A percentile compares a stretch with the other conserved stretches of the same genome.
phyloP scores from a whole-genome alignment of 2,888 invertebrate genomes.

The Eristalinus sepulchralis region DNA sequence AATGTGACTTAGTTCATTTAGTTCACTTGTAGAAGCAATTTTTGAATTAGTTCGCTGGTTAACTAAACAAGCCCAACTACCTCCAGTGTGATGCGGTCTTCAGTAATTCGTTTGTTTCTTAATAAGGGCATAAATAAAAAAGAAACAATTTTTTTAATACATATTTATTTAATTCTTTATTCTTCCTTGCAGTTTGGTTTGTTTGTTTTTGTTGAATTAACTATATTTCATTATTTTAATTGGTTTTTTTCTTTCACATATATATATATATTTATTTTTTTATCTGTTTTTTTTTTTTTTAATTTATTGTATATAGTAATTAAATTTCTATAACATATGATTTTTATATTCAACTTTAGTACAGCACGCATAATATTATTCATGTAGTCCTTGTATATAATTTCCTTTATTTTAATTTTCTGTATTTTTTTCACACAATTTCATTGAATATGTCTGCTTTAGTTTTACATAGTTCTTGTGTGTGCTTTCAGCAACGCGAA shows the following conservation, averaged over 20 bases:
- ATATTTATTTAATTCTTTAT: conserved; percentile 17
- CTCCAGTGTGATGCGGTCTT: too few relatives aligned
- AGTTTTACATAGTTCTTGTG: conserved; percentile 1
- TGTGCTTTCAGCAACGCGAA: conserved; percentile 3
- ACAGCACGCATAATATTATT: conserved; percentile 14
- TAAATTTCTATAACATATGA: conserved; percentile 15
- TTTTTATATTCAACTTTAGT: conserved; percentile 11
- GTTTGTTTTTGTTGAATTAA: conserved; percentile 8
- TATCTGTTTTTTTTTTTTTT: neutral
- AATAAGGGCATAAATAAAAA: too few relatives aligned
- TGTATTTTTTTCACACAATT: neutral
- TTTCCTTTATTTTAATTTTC: neutral
- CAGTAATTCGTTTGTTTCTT: too few relatives aligned
- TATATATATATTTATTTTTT: conserved; percentile 10
- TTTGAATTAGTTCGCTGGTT: too few relatives aligned
- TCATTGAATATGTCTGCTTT: neutral
- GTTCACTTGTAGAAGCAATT: too few relatives aligned
- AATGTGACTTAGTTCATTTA: too few relatives aligned
- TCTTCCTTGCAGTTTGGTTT: neutral
- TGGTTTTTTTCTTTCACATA: conserved; percentile 17
- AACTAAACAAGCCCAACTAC: too few relatives aligned
- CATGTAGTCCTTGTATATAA: conserved; percentile 13
- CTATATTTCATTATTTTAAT: conserved; percentile 33
- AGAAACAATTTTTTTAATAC: conserved; percentile 41
- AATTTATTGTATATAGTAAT: conserved; percentile 1